Evolutionary conservation across 1,140 invertebrate species (phyloP).

Genomic region (Drosophila ambigua): DNA sequence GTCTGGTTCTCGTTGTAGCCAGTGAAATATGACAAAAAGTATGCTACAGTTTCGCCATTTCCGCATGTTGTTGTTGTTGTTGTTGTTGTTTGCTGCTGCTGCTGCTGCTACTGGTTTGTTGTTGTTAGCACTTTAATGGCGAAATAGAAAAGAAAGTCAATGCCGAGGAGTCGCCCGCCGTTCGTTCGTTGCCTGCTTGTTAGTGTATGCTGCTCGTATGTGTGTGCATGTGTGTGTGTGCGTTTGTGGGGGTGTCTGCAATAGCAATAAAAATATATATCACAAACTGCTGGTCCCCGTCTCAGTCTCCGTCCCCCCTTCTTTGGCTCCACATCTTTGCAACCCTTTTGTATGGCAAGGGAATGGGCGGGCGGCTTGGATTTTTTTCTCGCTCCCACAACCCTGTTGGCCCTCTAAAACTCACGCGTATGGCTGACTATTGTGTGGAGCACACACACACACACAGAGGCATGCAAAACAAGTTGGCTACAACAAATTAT

Average conservation of each 20-base stretch:
- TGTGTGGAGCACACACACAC: slow-evolving; percentile 11
- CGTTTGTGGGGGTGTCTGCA: slow-evolving; percentile 17
- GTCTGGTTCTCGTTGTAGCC: slow-evolving; percentile 33
- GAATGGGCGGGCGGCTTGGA: slow-evolving; percentile 57
- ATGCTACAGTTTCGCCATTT: slow-evolving; percentile 61
- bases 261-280: slow-evolving; percentile 82
- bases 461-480: slow-evolving; percentile 63
- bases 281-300: slow-evolving; percentile 68
- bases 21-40: slow-evolving; percentile 80
- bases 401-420: neutral
- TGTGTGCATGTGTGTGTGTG: slow-evolving; percentile 23
- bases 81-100: slow-evolving; percentile 24
- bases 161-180: slow-evolving; percentile 52
- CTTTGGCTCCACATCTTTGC: slow-evolving; percentile 23
- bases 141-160: slow-evolving; percentile 56
- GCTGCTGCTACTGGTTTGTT: slow-evolving; percentile 15
- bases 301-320: neutral
- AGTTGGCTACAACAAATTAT: slow-evolving; percentile 82
- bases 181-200: slow-evolving; percentile 25
- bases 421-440: slow-evolving; percentile 3
- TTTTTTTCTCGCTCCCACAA: slow-evolving; percentile 43
- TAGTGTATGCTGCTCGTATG: neutral
- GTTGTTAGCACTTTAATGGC: slow-evolving; percentile 75
- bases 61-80: slow-evolving; percentile 32
- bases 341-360: slow-evolving; percentile 58